Evolutionary conservation across 2,797 vertebrate genomes (phyloP).

Genomic region (Lacerta agilis): DNA sequence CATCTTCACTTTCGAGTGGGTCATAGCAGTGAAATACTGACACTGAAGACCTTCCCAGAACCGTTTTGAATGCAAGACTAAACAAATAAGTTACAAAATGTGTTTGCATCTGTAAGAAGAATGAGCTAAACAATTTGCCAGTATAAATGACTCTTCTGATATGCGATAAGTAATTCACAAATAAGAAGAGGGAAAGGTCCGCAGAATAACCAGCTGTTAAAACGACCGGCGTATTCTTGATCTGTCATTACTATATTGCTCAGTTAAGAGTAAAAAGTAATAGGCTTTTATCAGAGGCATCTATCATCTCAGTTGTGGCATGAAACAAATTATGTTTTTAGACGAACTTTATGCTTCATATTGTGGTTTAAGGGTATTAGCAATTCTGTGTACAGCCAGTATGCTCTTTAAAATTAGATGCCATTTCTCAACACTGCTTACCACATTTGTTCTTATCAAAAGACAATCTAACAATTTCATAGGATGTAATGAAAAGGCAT

Average conservation of each 20-base stretch:
- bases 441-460: constrained; percentile 10
- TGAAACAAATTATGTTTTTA: constrained; percentile 48
- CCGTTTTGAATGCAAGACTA: neutral
- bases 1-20: neutral
- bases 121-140: constrained; percentile 20
- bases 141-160: neutral
- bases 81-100: constrained; percentile 2
- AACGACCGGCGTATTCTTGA: constrained; percentile 34
- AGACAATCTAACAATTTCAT: neutral
- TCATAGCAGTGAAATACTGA: constrained; percentile 30
- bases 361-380: constrained; percentile 25
- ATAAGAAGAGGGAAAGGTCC: neutral
- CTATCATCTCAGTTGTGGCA: constrained; percentile 36
- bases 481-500: neutral
- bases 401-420: constrained; percentile 29
- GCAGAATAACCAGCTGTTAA: constrained; percentile 37
- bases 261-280: constrained; percentile 43
- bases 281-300: constrained; percentile 29
- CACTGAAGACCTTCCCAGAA: constrained; percentile 7
- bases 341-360: constrained; percentile 51
- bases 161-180: constrained; percentile 29
- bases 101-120: constrained; percentile 23
- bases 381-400: constrained; percentile 20
- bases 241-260: constrained; percentile 37
- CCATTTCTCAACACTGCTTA: constrained; percentile 5